Percentiles rank a stretch among this genome's conserved stretches.
These are phyloP conservation scores for Agelastica alni DNA, from an alignment of 2,888 invertebrate genomes.

Conservation along the genomic window DNA sequence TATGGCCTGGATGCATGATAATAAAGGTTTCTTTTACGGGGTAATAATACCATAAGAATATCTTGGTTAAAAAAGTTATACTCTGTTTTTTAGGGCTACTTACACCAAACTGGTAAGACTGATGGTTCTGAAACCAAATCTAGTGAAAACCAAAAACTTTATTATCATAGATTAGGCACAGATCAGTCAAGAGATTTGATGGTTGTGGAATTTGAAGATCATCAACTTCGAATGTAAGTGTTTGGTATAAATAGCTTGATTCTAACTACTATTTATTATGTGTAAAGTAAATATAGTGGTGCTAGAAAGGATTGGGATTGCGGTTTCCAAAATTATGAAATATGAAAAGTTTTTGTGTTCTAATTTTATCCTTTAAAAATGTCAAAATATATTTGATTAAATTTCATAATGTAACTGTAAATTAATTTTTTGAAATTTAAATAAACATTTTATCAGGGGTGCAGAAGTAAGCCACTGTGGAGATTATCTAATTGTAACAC, in stretches of 20 bases:
- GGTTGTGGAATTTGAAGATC: conserved; percentile 89
- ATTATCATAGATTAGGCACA: conserved; percentile 88
- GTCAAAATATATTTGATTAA: too few relatives aligned
- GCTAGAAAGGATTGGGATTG: too few relatives aligned
- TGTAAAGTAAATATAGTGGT: too few relatives aligned
- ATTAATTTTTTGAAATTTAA: too few relatives aligned
- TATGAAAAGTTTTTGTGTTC: too few relatives aligned
- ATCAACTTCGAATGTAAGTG: conserved; percentile 86
- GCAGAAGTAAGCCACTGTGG: conserved; percentile 91
- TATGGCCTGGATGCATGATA: conserved; percentile 93
- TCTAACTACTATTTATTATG: too few relatives aligned
- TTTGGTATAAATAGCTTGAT: too few relatives aligned
- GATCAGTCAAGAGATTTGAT: conserved; percentile 84
- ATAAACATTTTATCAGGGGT: conserved; percentile 67
- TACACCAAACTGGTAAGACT: conserved; percentile 75
- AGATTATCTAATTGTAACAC: conserved; percentile 80
- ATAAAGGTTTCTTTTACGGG: conserved; percentile 93
- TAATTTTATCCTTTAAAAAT: too few relatives aligned
- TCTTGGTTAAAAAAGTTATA: conserved; percentile 7
- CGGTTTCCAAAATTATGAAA: too few relatives aligned
- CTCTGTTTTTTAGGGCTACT: conserved; percentile 69
- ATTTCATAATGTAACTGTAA: too few relatives aligned
- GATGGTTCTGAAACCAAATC: conserved; percentile 91
- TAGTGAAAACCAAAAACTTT: conserved; percentile 90
- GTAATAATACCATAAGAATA: conserved; percentile 58